Evolutionary conservation across 2,113 vertebrate species (phyloP).

Genomic region (Ibidorhyncha struthersii): DNA sequence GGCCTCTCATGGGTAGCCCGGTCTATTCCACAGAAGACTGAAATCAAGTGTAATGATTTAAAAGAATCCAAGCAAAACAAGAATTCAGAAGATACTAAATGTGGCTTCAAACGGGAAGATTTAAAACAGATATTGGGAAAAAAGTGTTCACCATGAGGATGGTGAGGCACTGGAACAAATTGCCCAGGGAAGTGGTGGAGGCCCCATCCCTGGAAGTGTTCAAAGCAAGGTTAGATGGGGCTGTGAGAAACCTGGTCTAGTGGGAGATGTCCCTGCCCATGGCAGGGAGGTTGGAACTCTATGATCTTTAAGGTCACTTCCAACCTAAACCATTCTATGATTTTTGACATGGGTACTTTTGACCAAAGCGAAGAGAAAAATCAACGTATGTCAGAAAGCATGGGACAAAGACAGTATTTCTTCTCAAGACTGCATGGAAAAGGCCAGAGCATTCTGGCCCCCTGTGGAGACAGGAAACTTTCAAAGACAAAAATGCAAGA

Average conservation of each 20-base stretch:
- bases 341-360: neutral
- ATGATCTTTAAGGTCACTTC: too few relatives aligned
- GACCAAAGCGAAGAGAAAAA: neutral
- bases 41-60: neutral
- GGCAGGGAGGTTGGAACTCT: too few relatives aligned
- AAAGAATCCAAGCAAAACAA: neutral
- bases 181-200: too few relatives aligned
- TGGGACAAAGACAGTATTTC: neutral
- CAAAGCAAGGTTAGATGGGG: too few relatives aligned
- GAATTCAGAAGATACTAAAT: neutral
- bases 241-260: too few relatives aligned
- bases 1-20: neutral
- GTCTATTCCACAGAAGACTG: neutral
- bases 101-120: too few relatives aligned
- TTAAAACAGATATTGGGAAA: too few relatives aligned
- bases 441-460: neutral
- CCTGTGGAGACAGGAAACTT: neutral
- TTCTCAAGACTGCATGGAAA: neutral
- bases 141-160: too few relatives aligned
- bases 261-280: too few relatives aligned
- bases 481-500: neutral
- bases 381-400: neutral
- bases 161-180: too few relatives aligned
- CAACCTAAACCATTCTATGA: too few relatives aligned
- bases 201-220: too few relatives aligned